These are phyloP conservation scores for Chelonoidis abingdonii DNA, from an alignment of 2,113 vertebrate genomes.

Conservation along the genomic window DNA sequence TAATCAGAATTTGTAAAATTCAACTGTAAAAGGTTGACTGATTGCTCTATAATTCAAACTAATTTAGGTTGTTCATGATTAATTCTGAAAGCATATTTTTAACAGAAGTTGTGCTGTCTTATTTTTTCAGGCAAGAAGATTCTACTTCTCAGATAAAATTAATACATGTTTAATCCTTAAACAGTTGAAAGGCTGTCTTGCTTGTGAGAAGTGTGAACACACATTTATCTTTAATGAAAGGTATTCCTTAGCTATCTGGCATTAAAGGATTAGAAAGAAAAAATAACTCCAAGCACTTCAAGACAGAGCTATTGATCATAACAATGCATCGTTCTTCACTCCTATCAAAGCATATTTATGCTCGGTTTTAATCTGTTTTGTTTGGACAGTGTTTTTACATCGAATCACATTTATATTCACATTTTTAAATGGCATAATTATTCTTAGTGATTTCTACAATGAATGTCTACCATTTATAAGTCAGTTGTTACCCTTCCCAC, in stretches of 20 bases:
- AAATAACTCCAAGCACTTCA: not conserved
- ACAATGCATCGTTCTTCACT: not conserved
- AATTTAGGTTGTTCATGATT: not conserved
- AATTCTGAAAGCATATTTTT: not conserved
- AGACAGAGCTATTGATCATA: not conserved
- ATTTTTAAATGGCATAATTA: not conserved
- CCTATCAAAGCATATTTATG: not conserved
- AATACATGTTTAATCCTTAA: constrained; percentile 30
- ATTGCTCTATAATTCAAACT: not conserved
- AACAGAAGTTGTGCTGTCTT: not conserved
- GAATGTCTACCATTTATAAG: not conserved
- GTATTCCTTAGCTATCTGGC: constrained; percentile 18
- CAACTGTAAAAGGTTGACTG: not conserved
- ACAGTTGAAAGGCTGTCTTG: constrained; percentile 34
- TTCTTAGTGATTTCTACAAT: not conserved
- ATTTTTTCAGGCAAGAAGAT: not conserved
- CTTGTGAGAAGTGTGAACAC: not conserved
- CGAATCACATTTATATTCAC: not conserved
- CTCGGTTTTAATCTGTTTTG: constrained; percentile 34
- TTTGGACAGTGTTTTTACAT: not conserved
- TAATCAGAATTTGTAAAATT: not conserved
- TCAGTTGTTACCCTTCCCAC: constrained; percentile 36
- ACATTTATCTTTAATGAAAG: constrained; percentile 2
- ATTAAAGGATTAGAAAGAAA: constrained; percentile 18
- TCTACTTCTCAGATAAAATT: not conserved